Conservation (phyloP, 2,888 invertebrate species). For the Iselma pallidipennis region DNA sequence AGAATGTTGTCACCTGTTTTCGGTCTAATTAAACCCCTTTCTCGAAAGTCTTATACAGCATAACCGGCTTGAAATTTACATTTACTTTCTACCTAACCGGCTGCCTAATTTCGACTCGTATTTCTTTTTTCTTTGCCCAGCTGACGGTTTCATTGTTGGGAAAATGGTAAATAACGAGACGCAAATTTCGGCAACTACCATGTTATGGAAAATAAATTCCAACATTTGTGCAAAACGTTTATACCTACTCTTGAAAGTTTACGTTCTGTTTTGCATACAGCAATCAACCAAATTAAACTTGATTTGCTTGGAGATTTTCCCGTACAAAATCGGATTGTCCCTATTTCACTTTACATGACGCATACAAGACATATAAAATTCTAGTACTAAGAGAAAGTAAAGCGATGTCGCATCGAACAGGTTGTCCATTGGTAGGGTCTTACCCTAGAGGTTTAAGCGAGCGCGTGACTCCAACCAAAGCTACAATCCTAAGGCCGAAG, state of each 20-base stretch:
- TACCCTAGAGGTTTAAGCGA: conserved; percentile 37
- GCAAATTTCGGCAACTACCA: background rate
- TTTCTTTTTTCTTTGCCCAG: background rate
- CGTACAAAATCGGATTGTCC: conserved; percentile 38
- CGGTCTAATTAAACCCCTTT: conserved; percentile 13
- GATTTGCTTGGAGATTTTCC: conserved; percentile 34
- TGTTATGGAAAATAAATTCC: background rate
- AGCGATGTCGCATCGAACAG: conserved; percentile 33
- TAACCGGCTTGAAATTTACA: background rate
- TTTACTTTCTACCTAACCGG: background rate
- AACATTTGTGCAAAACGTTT: background rate
- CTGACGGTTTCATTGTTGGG: background rate
- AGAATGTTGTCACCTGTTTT: conserved; percentile 20
- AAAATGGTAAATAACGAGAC: conserved; percentile 1
- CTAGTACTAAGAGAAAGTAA: conserved; percentile 11
- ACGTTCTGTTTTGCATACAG: conserved; percentile 37
- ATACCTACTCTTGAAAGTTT: background rate
- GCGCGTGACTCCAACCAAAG: conserved; percentile 33
- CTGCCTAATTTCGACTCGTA: no score
- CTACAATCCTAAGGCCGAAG: conserved; percentile 15
- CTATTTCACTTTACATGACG: conserved; percentile 16
- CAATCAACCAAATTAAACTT: conserved; percentile 41
- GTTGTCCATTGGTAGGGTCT: conserved; percentile 40
- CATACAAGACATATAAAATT: conserved; percentile 3
- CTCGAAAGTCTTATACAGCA: background rate